Evolutionary conservation across 92 coral and sea anemone genomes (phyloP), one percentile per base, ranked within the genome.

Genomic region (Heliopora coerulea): DNA sequence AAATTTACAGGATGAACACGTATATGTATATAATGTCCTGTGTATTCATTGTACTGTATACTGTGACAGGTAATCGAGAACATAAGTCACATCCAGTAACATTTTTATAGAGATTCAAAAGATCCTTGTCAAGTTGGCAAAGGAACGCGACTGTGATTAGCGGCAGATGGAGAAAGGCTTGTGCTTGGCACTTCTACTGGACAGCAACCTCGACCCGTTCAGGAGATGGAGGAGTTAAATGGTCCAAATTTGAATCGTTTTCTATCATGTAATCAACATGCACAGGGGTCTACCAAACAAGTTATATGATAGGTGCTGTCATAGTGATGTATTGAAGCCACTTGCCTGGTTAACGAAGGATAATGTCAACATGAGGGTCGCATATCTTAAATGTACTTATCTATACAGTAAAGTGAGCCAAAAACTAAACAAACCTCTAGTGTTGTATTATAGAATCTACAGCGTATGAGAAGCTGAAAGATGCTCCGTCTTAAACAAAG

Each of bases 211-310:
- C 77, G 5, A 70, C 78, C 40, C 27, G 8, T 8, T 34, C 46
- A 11, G 44, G 61, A 49, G 50, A 49, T 37, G 85, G 85, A 12
- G 79, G 65, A 65, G 74, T 85, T 18, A 77, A 64, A 27, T 50
- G 83, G 42, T 87, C 89, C 28, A 86, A 86, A 61, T 86, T 86
- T 49, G 70, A 79, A 27, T 66, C 84, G 37, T 82, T 50, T 65
- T 82, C 11, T 82, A 48, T 9, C 87, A 83, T 65, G 21, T 46
- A 23, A 18, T 68, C 18, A 68, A 68, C n/a, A 2, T 9, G 14
- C 75, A 68, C 8, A 68, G 33, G 11, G 19, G 48, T 7, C 33
- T 68, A n/a, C 75, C 56, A 17, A 65, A 65, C 50, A 65, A 65
- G 73, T 3, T 65, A 21, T 65, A 37, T 28, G 9, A 35, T 23